Conservation (phyloP, 1,140 invertebrate genomes). For the Tyrophagus putrescentiae region DNA sequence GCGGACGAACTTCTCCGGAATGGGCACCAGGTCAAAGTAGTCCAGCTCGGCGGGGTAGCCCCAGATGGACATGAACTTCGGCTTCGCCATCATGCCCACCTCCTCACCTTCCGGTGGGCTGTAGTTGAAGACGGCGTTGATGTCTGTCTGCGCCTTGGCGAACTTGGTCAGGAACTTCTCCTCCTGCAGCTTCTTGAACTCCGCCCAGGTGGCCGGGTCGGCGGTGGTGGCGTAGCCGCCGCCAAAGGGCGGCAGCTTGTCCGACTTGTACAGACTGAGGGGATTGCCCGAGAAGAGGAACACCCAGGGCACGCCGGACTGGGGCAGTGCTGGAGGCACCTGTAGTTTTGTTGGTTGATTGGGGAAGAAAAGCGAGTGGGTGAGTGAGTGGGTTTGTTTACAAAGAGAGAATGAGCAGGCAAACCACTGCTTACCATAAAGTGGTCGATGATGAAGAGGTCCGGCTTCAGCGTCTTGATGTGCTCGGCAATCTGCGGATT, state of each 20-base stretch:
- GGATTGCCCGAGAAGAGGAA: background rate
- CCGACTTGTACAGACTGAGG: background rate
- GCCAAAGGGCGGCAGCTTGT: background rate
- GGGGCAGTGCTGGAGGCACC: background rate
- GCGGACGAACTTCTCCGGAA: background rate
- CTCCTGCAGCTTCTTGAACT: background rate
- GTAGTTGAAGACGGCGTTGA: too few relatives aligned
- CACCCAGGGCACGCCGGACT: background rate
- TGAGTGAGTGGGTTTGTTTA: too few relatives aligned
- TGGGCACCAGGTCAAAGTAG: background rate
- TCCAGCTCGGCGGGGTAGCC: constrained; percentile 18
- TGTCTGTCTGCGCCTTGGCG: background rate
- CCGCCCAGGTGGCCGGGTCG: background rate
- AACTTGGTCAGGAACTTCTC: background rate
- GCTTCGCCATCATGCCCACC: background rate
- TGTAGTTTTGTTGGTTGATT: too few relatives aligned
- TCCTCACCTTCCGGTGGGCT: too few relatives aligned
- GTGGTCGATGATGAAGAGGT: background rate
- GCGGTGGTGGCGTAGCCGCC: background rate
- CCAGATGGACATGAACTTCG: constrained; percentile 15
- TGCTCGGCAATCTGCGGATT: background rate
- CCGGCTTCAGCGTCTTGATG: background rate
- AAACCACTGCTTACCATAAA: too few relatives aligned
- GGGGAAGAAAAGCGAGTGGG: too few relatives aligned
- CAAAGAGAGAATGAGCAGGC: too few relatives aligned